phyloP scores from a whole-genome alignment of 30 jellyfish, hydroid and myxozoan genomes.

The Morbakka virulenta region DNA sequence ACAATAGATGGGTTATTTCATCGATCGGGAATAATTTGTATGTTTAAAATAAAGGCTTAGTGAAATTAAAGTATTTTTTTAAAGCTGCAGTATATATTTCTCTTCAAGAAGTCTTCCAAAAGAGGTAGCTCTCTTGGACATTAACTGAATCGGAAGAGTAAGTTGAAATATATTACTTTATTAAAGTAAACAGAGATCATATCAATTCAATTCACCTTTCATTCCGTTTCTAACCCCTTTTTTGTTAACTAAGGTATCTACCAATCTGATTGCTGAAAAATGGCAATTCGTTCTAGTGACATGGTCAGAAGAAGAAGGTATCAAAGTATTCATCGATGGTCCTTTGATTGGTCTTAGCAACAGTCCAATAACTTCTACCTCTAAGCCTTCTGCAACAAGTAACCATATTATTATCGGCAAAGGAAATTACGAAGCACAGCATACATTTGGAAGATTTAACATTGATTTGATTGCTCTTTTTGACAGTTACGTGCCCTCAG shows the following conservation, averaged over 20 bases:
- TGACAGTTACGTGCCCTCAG: conserved; percentile 73
- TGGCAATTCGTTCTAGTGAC: conserved; percentile 87
- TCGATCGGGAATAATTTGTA: no score
- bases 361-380: conserved; percentile 28
- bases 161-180: no score
- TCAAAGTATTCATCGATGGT: conserved; percentile 71
- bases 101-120: no score
- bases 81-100: no score
- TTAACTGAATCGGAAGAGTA: no score
- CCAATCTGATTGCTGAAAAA: conserved; percentile 14
- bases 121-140: no score
- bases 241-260: conserved; percentile 25
- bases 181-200: no score
- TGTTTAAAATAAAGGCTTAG: no score
- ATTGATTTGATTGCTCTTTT: conserved; percentile 83
- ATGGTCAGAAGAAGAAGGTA: conserved; percentile 67
- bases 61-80: no score
- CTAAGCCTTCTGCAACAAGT: conserved; percentile 45
- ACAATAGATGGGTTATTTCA: no score
- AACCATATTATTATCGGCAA: conserved; percentile 61
- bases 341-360: conserved; percentile 56
- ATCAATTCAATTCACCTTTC: no score
- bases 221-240: no score
- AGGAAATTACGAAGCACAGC: conserved; percentile 48
- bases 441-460: conserved; percentile 44